Evolutionary conservation across 2,113 vertebrate genomes (phyloP).

Genomic region (Proteles cristata): DNA sequence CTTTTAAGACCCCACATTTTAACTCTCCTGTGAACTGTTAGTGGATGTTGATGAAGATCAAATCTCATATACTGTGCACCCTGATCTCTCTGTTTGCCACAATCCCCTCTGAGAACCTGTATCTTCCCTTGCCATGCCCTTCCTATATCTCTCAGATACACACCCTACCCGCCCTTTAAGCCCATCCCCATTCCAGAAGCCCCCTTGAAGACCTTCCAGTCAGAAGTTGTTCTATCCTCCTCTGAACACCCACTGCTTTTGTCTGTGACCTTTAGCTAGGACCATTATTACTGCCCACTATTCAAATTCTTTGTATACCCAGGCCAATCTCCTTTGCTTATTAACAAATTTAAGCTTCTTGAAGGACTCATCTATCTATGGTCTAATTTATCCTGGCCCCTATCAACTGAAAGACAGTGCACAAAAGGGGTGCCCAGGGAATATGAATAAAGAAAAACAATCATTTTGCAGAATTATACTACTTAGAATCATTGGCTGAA

Average conservation of each 20-base stretch:
- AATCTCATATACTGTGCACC: not conserved
- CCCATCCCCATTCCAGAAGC: not conserved
- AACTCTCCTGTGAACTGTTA: not conserved
- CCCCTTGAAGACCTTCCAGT: not conserved
- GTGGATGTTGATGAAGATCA: not conserved
- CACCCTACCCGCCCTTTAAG: not conserved
- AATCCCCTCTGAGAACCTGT: not conserved
- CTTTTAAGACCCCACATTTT: not conserved
- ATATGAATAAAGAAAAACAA: slow-evolving; percentile 21
- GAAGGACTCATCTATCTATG: not conserved
- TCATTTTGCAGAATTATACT: slow-evolving; percentile 12
- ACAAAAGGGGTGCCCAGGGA: not conserved
- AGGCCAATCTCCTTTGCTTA: not conserved
- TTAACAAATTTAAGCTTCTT: not conserved
- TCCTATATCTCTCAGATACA: not conserved
- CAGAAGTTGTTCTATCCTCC: not conserved
- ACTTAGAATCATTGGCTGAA: slow-evolving; percentile 32
- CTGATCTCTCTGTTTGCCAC: not conserved
- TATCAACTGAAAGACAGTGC: not conserved
- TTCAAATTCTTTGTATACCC: not conserved
- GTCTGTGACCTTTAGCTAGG: not conserved
- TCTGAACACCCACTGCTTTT: not conserved
- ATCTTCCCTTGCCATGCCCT: not conserved
- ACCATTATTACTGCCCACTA: not conserved
- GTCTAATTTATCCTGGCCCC: not conserved